Conservation (phyloP, 2,888 invertebrate species). For the Anodontia alba region DNA sequence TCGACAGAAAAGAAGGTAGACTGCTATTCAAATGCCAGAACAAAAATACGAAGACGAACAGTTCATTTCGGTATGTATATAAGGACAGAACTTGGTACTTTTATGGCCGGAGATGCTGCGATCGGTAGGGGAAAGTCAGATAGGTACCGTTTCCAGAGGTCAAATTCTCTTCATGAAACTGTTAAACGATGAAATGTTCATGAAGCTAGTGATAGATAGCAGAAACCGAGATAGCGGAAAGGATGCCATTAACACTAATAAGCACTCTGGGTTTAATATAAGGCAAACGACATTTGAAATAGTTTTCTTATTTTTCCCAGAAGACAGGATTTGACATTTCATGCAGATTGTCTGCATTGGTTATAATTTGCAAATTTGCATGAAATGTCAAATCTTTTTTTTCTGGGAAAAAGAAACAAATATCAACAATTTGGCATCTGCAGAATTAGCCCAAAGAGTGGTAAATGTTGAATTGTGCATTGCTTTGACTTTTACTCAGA, state of each 20-base stretch:
- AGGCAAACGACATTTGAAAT: too few species aligned
- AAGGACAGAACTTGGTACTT: background rate
- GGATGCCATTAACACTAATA: background rate
- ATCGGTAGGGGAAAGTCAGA: background rate
- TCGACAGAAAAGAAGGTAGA: conserved; percentile 26
- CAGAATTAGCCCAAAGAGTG: too few species aligned
- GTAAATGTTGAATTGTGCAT: too few species aligned
- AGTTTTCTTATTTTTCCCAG: too few species aligned
- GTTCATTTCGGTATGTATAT: conserved; percentile 9
- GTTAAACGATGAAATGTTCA: background rate
- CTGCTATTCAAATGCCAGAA: background rate
- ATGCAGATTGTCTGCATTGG: too few species aligned
- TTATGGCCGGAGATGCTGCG: background rate
- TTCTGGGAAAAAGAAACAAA: too few species aligned
- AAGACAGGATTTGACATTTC: too few species aligned
- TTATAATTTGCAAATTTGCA: too few species aligned
- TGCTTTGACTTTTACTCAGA: too few species aligned
- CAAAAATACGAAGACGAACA: conserved; percentile 22
- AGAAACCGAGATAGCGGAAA: background rate
- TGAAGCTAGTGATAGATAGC: background rate
- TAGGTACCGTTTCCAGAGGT: background rate
- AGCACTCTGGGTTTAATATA: too few species aligned
- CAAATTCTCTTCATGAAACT: background rate
- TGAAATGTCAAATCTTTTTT: too few species aligned
- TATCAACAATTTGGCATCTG: too few species aligned